Base-by-base conservation (phyloP, 2,797 vertebrate genomes). In the Enteromius viviparus region DNA sequence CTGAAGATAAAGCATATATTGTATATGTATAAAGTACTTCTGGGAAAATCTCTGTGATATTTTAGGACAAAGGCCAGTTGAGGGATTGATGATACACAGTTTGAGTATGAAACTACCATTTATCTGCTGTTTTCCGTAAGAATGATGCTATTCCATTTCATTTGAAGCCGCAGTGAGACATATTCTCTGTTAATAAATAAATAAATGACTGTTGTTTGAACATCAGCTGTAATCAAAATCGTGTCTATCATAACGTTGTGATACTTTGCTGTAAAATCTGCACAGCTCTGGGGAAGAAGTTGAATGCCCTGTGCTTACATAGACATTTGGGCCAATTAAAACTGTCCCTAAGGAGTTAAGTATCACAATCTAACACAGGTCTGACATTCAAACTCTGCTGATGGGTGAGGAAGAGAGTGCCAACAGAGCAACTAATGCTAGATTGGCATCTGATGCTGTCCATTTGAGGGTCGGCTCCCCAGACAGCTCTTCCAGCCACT, bases 301-400 rank as follows among this genome's bases (percentile, higher is more conserved):
- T 47, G 26, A 84, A 55, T 60, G 81, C n/a, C 65, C 55, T 55
- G 29, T 72, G 71, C 55, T 29, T 77, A 84, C 76, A 55, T 74
- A 84, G 58, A 72, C 66, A 82, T 74, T 76, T 55, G 84, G 66
- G 81, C 81, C 80, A 85, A 85, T 88, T 88, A 87, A 68, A 34
- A 11, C 23, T 81, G 3, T 81, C 47, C 74, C 74, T 37, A 11
- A 3, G 34, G 79, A 66, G 55, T 86, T 64, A 65, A 69, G 64
- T 53, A 37, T 66, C 85, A 76, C 85, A 65, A 40, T 80, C 64
- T 40, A 68, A 83, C 77, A 77, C 12, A 64, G 53, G 72, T 81
- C 83, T 47, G 37, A 77, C 51, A 81, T 74, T 71, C 23, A 55
- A 64, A 49, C 69, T 66, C 58, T 86, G 83, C 85, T 83, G 85